phyloP scores from a whole-genome alignment of 2,797 vertebrate genomes.

The Vireo griseus region DNA sequence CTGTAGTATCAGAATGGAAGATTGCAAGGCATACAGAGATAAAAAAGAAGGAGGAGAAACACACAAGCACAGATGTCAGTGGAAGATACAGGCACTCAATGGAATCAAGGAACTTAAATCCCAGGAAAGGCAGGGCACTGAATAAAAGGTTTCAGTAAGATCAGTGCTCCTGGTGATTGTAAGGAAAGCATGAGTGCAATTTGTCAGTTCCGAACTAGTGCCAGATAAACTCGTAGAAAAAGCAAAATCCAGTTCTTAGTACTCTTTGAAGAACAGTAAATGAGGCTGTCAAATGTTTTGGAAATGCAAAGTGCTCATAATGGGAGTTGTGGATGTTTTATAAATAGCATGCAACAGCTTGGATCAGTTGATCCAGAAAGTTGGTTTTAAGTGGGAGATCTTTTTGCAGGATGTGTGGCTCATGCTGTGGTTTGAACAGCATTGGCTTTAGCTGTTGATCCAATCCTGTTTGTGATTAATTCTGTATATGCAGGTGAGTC shows the following conservation, averaged over 20 bases:
- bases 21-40: neutral
- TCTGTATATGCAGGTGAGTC: neutral
- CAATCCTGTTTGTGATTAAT: neutral
- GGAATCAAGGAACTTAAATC: neutral
- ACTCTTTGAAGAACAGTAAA: neutral
- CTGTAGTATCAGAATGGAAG: neutral
- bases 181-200: neutral
- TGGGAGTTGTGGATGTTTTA: neutral
- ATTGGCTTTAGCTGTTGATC: neutral
- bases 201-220: neutral
- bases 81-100: neutral
- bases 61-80: neutral
- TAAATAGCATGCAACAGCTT: neutral
- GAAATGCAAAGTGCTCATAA: neutral
- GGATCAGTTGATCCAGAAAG: neutral
- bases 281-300: neutral
- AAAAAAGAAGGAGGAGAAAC: neutral
- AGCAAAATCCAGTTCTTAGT: neutral
- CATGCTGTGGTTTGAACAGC: neutral
- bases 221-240: neutral
- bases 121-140: neutral
- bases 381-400: neutral
- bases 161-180: neutral
- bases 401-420: neutral
- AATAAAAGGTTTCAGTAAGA: neutral